These are phyloP conservation scores for Siniperca knerii DNA, from an alignment of 2,113 vertebrate genomes.

Conservation along the genomic window DNA sequence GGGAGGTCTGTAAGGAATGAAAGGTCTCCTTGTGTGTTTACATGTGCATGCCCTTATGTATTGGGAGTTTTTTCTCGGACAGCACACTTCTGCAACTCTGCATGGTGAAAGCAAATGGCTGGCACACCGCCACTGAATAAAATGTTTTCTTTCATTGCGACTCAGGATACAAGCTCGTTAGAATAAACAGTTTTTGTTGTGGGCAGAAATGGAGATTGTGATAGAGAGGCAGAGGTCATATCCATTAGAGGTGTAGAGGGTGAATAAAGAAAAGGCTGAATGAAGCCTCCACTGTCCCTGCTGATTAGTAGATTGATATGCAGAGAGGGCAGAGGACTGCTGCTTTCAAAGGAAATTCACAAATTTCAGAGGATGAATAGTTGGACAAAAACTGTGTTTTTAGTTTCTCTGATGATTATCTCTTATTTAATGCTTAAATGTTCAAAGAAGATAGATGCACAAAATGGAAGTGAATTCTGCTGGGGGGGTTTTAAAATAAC, in stretches of 20 bases:
- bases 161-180: slow-evolving; percentile 49
- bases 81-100: slow-evolving; percentile 7
- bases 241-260: slow-evolving; percentile 67
- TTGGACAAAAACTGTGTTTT: background rate
- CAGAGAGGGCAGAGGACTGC: slow-evolving; percentile 54
- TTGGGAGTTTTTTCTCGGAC: slow-evolving; percentile 30
- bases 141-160: slow-evolving; percentile 43
- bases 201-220: slow-evolving; percentile 41
- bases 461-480: background rate
- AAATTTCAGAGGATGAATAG: slow-evolving; percentile 13
- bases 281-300: slow-evolving; percentile 57
- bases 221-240: slow-evolving; percentile 64
- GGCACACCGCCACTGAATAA: slow-evolving; percentile 9
- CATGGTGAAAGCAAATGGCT: slow-evolving; percentile 30
- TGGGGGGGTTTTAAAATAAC: background rate
- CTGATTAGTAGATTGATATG: slow-evolving; percentile 73
- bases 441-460: slow-evolving; percentile 1
- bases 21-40: slow-evolving; percentile 50
- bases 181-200: slow-evolving; percentile 53
- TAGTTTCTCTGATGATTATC: slow-evolving; percentile 20
- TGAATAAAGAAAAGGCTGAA: slow-evolving; percentile 67
- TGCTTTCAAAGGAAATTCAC: slow-evolving; percentile 48
- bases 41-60: slow-evolving; percentile 21
- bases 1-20: slow-evolving; percentile 58
- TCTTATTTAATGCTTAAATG: background rate